Evolutionary conservation across 2,113 vertebrate genomes (phyloP), one percentile per base, ranked within the genome.

Genomic region (Fulmarus glacialis): DNA sequence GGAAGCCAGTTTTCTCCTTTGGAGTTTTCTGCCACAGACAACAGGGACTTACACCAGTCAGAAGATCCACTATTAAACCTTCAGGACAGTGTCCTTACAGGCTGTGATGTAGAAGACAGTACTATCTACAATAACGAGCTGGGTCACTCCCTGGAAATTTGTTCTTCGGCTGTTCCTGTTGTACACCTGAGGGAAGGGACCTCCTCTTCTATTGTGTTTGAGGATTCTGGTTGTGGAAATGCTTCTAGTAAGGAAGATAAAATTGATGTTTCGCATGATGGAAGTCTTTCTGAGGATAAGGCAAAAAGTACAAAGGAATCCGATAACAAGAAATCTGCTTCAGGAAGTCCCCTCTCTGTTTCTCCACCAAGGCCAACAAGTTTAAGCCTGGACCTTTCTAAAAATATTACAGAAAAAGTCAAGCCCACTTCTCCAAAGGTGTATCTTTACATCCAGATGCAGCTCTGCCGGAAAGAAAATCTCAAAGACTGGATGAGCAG

Each of bases 401-500:
- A 97, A 97, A 97, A 96, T 90, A 85, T 88, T 32, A 20, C 87
- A 18, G 97, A 96, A 85, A 98, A 97, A 34, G 96, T 98, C 40
- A 98, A 99, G 45, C 98, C 98, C 83, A 97, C 98, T 30, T 99
- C 99, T 4, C 99, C 99, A 1, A 99, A 99, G 97, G 99, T 99
- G 58, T 99, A 99, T 92, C 98, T 99, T 87, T 99, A 99, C 97
- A 99, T 99, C 91, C 99, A 99, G 98, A 99, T 99, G 99, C 99
- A 99, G 97, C 99, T 99, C 59, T 99, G 99, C 97, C 92, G 99
- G 63, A 99, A 99, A 88, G 99, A 99, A 97, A 99, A 99, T 97
- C 99, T 99, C 63, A 99, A 99, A 94, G 99, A 99, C 98, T 99
- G 99, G 99, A 99, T 99, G 99, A 99, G 98, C 73, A 97, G 98